Conservation (phyloP, 2,113 vertebrate genomes). For the Setophaga petechia region DNA sequence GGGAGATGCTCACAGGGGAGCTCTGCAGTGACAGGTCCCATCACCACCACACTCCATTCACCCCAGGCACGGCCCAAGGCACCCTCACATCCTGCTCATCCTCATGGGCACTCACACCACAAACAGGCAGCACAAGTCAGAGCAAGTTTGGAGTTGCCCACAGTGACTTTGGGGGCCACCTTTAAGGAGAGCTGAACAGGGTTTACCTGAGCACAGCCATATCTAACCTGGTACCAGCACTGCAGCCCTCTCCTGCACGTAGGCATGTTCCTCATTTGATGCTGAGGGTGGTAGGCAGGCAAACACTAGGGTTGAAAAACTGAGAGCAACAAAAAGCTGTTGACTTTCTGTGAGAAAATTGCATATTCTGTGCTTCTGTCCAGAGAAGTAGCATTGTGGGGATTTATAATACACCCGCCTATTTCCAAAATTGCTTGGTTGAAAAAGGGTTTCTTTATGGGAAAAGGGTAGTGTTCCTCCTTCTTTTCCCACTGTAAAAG, state of each 20-base stretch:
- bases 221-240: neutral
- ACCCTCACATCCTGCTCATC: neutral
- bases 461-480: neutral
- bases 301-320: neutral
- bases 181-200: neutral
- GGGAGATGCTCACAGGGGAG: neutral
- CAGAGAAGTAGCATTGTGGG: neutral
- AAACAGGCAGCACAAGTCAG: neutral
- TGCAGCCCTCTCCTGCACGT: neutral
- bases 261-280: neutral
- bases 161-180: rapidly evolving
- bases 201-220: rapidly evolving
- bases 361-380: neutral
- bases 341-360: neutral
- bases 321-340: neutral
- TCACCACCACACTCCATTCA: neutral
- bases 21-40: neutral
- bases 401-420: neutral
- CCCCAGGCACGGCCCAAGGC: neutral
- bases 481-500: neutral
- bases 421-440: neutral
- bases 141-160: neutral
- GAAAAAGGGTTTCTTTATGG: neutral
- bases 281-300: neutral
- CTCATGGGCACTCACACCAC: neutral